Evolutionary conservation across 2,797 vertebrate genomes (phyloP), one percentile per base, ranked within the genome.

Genomic region (Lagocephalus sceleratus): DNA sequence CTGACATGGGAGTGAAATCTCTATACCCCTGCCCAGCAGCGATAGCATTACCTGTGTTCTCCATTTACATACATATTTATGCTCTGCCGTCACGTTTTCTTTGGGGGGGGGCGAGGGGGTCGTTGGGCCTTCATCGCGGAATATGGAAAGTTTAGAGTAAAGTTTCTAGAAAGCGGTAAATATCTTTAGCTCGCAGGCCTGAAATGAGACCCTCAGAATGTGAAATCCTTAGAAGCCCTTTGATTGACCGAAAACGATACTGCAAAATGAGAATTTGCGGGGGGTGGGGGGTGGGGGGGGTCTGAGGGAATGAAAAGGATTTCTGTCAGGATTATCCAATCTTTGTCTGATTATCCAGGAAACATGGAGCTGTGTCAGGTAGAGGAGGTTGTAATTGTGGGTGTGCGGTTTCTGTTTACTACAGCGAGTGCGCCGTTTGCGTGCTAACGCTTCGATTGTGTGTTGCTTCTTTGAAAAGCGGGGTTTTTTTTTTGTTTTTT

Each of bases 321-420:
- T 84, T 82, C 76, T 78, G 83, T 80, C 76, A 74, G 85, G 88
- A 87, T 85, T 83, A 87, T 75, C 76, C 68, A 81, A 84, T 86
- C 77, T 70, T 70, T 78, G 71, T 71, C 72, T 88, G 84, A 90
- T 90, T 90, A 87, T 79, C 68, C 74, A 11, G 68, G 66, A 75
- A 81, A 86, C 79, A 76, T 56, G 75, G 54, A 71, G 82, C 63
- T 22, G 58, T 73, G 75, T 78, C 79, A 86, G 85, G 82, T 85
- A 73, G 83, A 70, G 77, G 71, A 46, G 80, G 47, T 47, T 75
- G 77, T 87, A 85, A 89, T 86, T 84, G 83, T 68, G 67, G 67
- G 59, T 75, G 64, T 63, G 71, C 65, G 50, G 72, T 84, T 79
- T 83, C 69, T 85, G 84, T 87, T 87, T 85, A 84, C 81, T 52